Base-by-base conservation (phyloP, 2,888 invertebrate genomes). In the Lissocephala sabroskyi region DNA sequence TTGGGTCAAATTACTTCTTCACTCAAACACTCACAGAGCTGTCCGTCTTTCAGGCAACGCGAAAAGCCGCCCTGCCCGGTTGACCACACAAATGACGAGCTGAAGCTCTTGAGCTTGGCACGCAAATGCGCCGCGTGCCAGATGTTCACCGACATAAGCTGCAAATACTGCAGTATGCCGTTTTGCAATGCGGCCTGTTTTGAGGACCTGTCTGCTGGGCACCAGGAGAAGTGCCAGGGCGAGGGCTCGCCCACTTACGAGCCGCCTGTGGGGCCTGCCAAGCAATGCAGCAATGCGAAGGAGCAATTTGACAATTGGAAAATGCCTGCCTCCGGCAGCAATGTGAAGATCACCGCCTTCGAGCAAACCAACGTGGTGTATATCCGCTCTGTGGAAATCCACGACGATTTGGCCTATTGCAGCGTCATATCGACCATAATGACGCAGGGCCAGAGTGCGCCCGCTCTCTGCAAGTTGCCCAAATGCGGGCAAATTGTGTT, bases 141-240 rank as follows among this genome's bases (percentile, higher is more conserved):
- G 4, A n/a, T 18, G 1, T 5, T 10, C 6, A 37, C 37, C 1
- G 37, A 37, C 19, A 37, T 19, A n/a, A 37, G 7, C 14, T 70
- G 68, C 41, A 54, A 52, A 26, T 41, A 43, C n/a, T 74, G 68
- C 29, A 14, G 26, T 9, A 74, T 66, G 52, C 54, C 58, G 3
- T 82, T 76, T 42, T 84, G 84, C 33, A 65, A 79, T 45, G 35
- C 62, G 1, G 58, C 62, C 17, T 84, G 84, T 19, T 81, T 83
- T 10, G 49, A 49, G 2, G 49, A 46, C 2, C 65, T 79, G 2
- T 33, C 37, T 1, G 39, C 26, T 2, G 13, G 16, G 7, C 65
- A 74, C 39, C 23, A 52, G 3, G 14, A 35, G 35, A 1, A 6
- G 13, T 7, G 16, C 7, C 3, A 5, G 23, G 4, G 3, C 3